phyloP scores from a whole-genome alignment of 1,140 invertebrate genomes.

The Drusus annulatus region DNA sequence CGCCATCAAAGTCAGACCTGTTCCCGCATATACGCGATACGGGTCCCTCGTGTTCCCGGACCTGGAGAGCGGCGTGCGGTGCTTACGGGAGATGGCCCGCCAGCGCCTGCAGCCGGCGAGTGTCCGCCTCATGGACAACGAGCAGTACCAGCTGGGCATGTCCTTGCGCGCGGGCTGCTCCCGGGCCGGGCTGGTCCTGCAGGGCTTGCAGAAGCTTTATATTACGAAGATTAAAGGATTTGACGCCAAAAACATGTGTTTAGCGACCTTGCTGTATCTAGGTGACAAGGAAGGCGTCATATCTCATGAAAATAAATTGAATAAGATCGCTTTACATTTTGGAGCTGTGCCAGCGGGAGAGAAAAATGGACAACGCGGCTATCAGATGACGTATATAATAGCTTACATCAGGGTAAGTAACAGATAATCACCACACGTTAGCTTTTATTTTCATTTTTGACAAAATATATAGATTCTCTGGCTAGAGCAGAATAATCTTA shows the following conservation, averaged over 20 bases:
- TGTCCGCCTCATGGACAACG: conserved; percentile 96
- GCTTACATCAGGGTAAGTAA: conserved; percentile 78
- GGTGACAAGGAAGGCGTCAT: conserved; percentile 74
- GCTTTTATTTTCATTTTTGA: too few relatives aligned
- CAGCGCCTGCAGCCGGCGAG: conserved; percentile 94
- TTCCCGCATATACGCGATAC: conserved; percentile 88
- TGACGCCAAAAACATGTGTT: conserved; percentile 75
- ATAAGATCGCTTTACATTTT: conserved; percentile 72
- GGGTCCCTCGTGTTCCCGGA: conserved; percentile 96
- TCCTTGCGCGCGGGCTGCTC: conserved; percentile 82
- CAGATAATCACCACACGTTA: too few relatives aligned
- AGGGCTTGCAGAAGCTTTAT: conserved; percentile 78
- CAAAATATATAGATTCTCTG: too few relatives aligned
- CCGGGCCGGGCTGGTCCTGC: conserved; percentile 67
- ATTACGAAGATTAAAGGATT: conserved; percentile 80
- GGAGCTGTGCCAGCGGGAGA: conserved; percentile 77
- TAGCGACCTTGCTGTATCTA: conserved; percentile 81
- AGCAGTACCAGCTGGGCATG: conserved; percentile 96
- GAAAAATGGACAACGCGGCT: conserved; percentile 80
- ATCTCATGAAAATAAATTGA: conserved; percentile 75
- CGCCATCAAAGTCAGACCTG: conserved; percentile 91
- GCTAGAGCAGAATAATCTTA: too few relatives aligned
- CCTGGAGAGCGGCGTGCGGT: conserved; percentile 90
- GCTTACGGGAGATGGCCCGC: conserved; percentile 86
- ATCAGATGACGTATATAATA: conserved; percentile 84